Evolutionary conservation across 64 coral and sea anemone genomes (phyloP).

Genomic region (Catalaphyllia jardinei): DNA sequence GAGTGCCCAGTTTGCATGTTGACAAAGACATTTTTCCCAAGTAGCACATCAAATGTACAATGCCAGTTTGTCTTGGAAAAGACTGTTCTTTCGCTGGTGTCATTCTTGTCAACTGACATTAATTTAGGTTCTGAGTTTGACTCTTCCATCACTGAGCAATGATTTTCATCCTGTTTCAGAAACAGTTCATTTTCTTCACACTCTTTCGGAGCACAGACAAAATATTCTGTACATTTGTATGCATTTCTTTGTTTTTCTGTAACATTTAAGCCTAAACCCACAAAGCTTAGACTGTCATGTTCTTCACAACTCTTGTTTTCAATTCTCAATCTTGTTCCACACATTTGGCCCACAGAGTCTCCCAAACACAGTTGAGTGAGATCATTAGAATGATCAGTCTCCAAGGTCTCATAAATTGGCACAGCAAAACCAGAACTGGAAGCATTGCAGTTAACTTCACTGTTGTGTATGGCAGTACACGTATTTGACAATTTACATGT

Average conservation of each 20-base stretch:
- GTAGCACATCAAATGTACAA: conserved; percentile 58
- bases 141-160: neutral
- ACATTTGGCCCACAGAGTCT: neutral
- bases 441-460: neutral
- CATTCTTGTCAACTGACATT: neutral
- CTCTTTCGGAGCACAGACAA: neutral
- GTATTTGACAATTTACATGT: neutral
- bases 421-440: neutral
- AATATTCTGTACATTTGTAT: neutral
- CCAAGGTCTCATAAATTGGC: neutral
- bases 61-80: conserved; percentile 48
- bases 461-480: neutral
- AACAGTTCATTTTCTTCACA: neutral
- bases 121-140: neutral
- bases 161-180: neutral
- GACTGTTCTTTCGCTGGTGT: neutral
- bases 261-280: neutral
- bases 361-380: neutral
- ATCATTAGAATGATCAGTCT: neutral
- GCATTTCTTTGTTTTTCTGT: neutral
- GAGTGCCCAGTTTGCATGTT: conserved; percentile 87
- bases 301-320: neutral
- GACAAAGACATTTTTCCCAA: conserved; percentile 65
- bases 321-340: neutral
- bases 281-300: neutral